Percentiles rank a stretch among this genome's conserved stretches.
phyloP scores from a whole-genome alignment of 2,113 vertebrate genomes.

The Stomatorhinus ivindoensis region DNA sequence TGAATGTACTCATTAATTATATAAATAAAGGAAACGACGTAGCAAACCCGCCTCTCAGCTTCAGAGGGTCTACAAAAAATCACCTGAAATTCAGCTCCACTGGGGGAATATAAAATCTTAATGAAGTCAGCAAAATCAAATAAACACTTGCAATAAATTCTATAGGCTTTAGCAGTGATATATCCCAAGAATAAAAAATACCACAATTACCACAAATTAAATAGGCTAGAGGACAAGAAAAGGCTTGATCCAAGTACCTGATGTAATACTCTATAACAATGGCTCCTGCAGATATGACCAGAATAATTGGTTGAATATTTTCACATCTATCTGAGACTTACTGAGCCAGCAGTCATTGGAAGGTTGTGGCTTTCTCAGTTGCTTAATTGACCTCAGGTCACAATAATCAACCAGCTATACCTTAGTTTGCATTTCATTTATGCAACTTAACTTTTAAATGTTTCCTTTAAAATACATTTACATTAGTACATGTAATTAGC shows the following conservation, averaged over 20 bases:
- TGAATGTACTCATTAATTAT: not conserved
- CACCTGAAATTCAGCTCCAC: not conserved
- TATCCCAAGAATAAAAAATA: not conserved
- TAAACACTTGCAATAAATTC: not conserved
- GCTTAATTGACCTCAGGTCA: not conserved
- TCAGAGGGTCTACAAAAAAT: not conserved
- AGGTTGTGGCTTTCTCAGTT: not conserved
- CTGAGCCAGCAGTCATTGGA: not conserved
- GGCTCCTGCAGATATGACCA: not conserved
- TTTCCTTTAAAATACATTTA: not conserved
- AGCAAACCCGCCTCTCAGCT: not conserved
- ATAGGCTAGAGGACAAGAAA: not conserved
- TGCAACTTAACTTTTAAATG: not conserved
- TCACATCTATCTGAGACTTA: not conserved
- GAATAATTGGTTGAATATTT: not conserved
- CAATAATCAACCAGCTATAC: not conserved
- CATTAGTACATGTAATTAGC: not conserved
- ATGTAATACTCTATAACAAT: not conserved
- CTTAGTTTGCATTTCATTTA: not conserved
- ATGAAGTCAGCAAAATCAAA: not conserved
- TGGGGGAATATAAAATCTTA: not conserved
- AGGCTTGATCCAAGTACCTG: not conserved
- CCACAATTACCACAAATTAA: not conserved
- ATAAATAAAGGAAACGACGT: not conserved
- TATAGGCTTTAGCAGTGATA: not conserved